These are phyloP conservation scores for Dichetophora obliterata DNA, from an alignment of 2,888 invertebrate genomes.

Conservation along the genomic window DNA sequence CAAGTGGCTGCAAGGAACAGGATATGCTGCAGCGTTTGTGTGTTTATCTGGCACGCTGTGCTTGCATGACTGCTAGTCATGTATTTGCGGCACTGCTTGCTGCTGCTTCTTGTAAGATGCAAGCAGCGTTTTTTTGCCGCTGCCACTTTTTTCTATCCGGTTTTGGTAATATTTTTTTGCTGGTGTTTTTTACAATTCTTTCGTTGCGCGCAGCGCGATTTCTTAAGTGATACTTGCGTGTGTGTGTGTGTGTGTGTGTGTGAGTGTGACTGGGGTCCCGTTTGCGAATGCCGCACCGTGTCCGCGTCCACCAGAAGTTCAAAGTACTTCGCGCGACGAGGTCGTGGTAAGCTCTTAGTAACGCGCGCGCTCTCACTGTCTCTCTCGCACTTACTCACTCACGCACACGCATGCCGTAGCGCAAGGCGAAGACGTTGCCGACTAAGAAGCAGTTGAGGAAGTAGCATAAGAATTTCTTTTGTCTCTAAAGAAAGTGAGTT, in stretches of 20 bases:
- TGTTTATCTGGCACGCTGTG: background rate
- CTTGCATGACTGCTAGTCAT: no score
- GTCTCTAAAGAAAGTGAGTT: slow-evolving; percentile 26
- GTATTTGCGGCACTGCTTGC: background rate
- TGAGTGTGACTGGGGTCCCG: slow-evolving; percentile 16
- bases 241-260: no score
- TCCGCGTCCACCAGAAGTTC: slow-evolving; percentile 61
- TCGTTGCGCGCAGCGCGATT: background rate
- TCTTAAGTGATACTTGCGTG: no score
- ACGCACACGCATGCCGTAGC: background rate
- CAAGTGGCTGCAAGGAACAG: background rate
- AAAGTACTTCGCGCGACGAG: slow-evolving; percentile 66
- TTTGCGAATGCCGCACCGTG: slow-evolving; percentile 24
- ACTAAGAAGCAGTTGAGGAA: slow-evolving; percentile 12
- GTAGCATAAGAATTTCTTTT: slow-evolving; percentile 2
- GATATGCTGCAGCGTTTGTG: background rate
- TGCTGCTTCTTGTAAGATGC: slow-evolving; percentile 6
- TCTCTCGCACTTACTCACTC: background rate
- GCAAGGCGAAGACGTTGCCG: slow-evolving; percentile 22
- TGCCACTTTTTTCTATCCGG: background rate
- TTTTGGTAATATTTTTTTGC: background rate
- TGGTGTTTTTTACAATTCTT: no score
- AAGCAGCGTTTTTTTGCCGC: background rate
- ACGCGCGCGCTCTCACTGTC: slow-evolving; percentile 4
- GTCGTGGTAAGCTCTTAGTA: slow-evolving; percentile 54